Conservation (phyloP, 1,140 invertebrate species). For the Euwallacea fornicatus region DNA sequence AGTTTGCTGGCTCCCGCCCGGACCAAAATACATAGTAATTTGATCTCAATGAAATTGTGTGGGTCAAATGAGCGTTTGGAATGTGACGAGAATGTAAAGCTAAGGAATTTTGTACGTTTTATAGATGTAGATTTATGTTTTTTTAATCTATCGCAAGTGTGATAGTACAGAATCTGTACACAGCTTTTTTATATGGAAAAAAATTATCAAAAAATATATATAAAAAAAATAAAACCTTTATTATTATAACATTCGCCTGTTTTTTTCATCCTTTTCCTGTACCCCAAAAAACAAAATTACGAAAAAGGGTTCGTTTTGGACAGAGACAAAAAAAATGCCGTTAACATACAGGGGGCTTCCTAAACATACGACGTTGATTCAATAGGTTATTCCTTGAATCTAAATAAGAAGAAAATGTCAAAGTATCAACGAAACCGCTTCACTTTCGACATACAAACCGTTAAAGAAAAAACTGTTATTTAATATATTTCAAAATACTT, state of each 20-base stretch:
- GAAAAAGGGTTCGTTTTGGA: too few species aligned
- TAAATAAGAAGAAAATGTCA: too few species aligned
- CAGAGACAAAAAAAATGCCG: too few species aligned
- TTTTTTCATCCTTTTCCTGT: constrained; percentile 3
- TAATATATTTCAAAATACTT: too few species aligned
- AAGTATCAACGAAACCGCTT: too few species aligned
- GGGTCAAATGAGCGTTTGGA: constrained; percentile 16
- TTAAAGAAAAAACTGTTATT: too few species aligned
- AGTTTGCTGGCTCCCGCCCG: constrained; percentile 15
- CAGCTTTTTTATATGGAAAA: constrained; percentile 35
- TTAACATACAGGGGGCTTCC: too few species aligned
- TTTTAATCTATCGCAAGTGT: constrained; percentile 33
- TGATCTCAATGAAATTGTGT: constrained; percentile 26
- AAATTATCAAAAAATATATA: constrained; percentile 26
- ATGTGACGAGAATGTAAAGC: constrained; percentile 29
- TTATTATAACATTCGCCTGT: constrained; percentile 21
- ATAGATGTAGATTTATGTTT: constrained; percentile 26
- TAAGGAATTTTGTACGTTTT: constrained; percentile 36
- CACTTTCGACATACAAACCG: too few species aligned
- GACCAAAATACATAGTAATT: constrained; percentile 13
- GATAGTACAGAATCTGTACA: constrained; percentile 36
- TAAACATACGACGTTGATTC: too few species aligned
- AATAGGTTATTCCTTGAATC: too few species aligned
- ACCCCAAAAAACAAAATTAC: neutral
- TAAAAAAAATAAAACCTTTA: constrained; percentile 20